Evolutionary conservation across 2,888 invertebrate species (phyloP).

Genomic region (Noctua pronuba): DNA sequence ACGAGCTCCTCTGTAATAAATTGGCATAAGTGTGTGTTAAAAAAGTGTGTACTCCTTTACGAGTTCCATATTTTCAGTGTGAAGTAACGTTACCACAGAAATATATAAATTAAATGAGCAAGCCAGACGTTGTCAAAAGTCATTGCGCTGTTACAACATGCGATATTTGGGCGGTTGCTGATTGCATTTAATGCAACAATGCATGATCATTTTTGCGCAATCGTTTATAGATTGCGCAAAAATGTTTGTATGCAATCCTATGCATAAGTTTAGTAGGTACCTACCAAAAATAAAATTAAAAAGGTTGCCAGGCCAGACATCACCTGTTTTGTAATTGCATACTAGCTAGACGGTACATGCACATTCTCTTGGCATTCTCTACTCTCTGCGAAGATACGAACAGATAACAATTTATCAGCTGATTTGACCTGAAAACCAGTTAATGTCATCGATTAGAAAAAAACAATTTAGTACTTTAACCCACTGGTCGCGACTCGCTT

Average conservation of each 20-base stretch:
- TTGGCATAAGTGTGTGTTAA: background rate
- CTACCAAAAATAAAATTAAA: background rate
- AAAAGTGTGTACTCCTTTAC: background rate
- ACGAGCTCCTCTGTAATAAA: too few species aligned
- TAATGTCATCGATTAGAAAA: background rate
- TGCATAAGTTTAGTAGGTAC: background rate
- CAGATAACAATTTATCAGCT: background rate
- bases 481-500: background rate
- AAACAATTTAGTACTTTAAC: too few species aligned
- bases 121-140: background rate
- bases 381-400: background rate
- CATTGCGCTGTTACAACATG: constrained; percentile 1
- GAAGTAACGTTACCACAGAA: background rate
- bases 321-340: background rate
- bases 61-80: background rate
- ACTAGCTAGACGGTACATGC: background rate
- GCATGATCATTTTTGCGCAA: constrained; percentile 14
- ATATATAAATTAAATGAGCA: background rate
- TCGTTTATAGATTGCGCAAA: background rate
- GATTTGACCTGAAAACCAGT: background rate
- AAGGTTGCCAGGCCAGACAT: background rate
- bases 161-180: background rate
- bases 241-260: background rate
- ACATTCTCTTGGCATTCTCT: background rate
- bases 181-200: background rate